phyloP scores from a whole-genome alignment of 2,113 vertebrate genomes.

The Cichladusa arquata region DNA sequence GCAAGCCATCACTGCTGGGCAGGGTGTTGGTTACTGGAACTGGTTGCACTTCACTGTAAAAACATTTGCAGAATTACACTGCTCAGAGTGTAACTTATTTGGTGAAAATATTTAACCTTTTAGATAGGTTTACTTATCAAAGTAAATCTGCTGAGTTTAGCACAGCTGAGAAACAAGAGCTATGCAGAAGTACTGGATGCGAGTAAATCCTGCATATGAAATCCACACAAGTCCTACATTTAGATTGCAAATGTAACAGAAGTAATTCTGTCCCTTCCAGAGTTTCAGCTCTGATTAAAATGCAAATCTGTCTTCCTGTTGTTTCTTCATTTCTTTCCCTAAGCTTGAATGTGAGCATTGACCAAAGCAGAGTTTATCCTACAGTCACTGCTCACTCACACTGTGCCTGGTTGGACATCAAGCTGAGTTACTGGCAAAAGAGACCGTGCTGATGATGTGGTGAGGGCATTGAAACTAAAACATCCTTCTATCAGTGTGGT shows the following conservation, averaged over 20 bases:
- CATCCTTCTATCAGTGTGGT: not conserved
- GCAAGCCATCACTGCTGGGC: not conserved
- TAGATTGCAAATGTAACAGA: not conserved
- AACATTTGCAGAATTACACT: not conserved
- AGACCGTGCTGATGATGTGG: not conserved
- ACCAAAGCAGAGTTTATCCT: not conserved
- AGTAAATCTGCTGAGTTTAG: not conserved
- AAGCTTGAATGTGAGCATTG: not conserved
- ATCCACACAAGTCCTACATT: not conserved
- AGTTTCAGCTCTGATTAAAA: not conserved
- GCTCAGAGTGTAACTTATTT: not conserved
- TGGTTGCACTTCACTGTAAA: not conserved
- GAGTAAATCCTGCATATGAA: not conserved
- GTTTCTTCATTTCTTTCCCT: not conserved
- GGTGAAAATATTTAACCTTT: not conserved
- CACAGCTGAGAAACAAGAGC: not conserved
- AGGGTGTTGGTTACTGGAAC: not conserved
- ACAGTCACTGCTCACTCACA: not conserved
- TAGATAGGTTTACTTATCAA: not conserved
- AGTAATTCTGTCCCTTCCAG: not conserved
- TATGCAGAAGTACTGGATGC: not conserved
- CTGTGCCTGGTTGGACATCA: not conserved
- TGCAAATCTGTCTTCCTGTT: not conserved
- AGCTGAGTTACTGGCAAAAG: not conserved
- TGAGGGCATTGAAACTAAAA: not conserved